Percentiles rank a stretch among this genome's conserved stretches.
Evolutionary conservation across 2,113 vertebrate species (phyloP).

Genomic region (Etia nguti): DNA sequence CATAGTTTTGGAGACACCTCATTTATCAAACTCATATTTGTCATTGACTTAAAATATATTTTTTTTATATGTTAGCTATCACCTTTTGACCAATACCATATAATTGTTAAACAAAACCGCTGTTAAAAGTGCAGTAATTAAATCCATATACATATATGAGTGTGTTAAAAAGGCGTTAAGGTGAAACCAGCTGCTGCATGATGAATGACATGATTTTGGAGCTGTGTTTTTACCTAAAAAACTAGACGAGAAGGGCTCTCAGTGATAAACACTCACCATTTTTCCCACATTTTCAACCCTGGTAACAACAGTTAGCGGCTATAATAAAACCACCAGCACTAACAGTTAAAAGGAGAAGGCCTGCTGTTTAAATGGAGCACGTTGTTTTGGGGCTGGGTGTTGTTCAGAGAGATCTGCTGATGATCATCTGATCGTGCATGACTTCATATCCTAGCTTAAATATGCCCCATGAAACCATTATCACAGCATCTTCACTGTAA

Average conservation of each 20-base stretch:
- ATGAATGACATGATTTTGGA: background rate
- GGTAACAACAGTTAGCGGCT: background rate
- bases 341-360: background rate
- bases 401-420: slow-evolving; percentile 39
- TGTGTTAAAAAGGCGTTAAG: background rate
- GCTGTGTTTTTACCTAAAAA: background rate
- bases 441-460: background rate
- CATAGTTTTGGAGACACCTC: background rate
- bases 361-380: background rate
- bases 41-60: background rate
- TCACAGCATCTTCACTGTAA: background rate
- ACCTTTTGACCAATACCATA: background rate
- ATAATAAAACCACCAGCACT: background rate
- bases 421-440: slow-evolving; percentile 28
- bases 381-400: background rate
- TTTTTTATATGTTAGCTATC: background rate
- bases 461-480: background rate
- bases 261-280: background rate
- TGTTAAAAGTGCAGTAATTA: background rate
- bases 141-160: background rate
- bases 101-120: background rate
- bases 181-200: background rate
- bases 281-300: background rate
- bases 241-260: background rate
- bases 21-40: background rate